phyloP scores from a whole-genome alignment of 2,113 vertebrate species.

The Microcebus murinus region DNA sequence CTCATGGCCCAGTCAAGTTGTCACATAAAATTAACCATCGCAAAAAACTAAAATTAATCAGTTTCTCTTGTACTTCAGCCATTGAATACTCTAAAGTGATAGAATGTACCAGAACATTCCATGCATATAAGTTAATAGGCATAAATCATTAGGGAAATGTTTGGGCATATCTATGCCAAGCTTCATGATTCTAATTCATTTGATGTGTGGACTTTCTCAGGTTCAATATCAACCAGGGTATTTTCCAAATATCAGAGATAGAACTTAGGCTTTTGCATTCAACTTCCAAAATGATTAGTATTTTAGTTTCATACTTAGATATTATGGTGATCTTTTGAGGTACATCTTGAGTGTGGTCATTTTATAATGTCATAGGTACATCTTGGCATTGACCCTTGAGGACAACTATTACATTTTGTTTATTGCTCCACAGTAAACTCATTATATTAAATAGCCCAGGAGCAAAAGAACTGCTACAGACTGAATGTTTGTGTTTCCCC shows the following conservation, averaged over 20 bases:
- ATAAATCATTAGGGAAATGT: slow-evolving; percentile 5
- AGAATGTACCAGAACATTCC: not conserved
- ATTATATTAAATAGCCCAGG: not conserved
- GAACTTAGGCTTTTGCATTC: not conserved
- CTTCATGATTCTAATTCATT: not conserved
- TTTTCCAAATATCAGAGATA: not conserved
- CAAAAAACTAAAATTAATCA: not conserved
- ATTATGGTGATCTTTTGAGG: not conserved
- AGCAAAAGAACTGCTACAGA: not conserved
- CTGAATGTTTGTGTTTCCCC: not conserved
- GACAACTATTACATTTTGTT: not conserved
- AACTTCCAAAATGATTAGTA: not conserved
- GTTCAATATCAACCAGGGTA: not conserved
- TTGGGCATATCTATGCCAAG: not conserved
- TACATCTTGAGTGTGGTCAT: not conserved
- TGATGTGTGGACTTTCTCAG: not conserved
- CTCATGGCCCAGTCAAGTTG: not conserved
- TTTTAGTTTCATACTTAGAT: not conserved
- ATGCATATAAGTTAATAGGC: not conserved
- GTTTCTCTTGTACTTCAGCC: not conserved
- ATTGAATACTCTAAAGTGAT: not conserved
- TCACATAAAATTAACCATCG: slow-evolving; percentile 23
- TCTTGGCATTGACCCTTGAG: not conserved
- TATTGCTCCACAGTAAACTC: not conserved
- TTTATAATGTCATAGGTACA: not conserved